These are phyloP conservation scores for Limnephilus rhombicus DNA, from an alignment of 2,888 invertebrate species.

Conservation along the genomic window DNA sequence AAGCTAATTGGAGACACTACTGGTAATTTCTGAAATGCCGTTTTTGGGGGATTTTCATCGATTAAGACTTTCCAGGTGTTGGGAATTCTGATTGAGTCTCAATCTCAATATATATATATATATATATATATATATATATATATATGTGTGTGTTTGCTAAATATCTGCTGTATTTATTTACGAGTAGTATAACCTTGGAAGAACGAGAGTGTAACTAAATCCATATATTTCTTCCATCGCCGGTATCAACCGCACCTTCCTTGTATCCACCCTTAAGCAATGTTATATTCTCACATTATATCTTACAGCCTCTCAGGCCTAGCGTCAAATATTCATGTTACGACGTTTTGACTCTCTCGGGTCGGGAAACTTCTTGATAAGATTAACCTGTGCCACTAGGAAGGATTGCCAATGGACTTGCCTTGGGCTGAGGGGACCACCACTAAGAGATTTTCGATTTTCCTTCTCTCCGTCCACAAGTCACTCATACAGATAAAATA, in stretches of 20 bases:
- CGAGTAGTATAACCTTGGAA: too few relatives aligned
- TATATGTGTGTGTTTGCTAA: background rate
- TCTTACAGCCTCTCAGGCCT: slow-evolving; percentile 49
- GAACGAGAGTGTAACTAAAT: background rate
- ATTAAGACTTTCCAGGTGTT: too few relatives aligned
- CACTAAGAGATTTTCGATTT: background rate
- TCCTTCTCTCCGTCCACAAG: background rate
- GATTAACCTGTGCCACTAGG: slow-evolving; percentile 57
- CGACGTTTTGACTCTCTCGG: slow-evolving; percentile 55
- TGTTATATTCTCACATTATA: slow-evolving; percentile 17
- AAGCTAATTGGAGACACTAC: too few relatives aligned
- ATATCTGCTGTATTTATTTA: background rate
- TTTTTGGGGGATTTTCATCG: too few relatives aligned
- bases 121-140: too few relatives aligned
- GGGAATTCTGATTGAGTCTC: too few relatives aligned
- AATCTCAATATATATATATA: too few relatives aligned
- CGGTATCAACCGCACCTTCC: background rate
- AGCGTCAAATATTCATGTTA: slow-evolving; percentile 63
- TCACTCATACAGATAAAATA: background rate
- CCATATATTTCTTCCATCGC: background rate
- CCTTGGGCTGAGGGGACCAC: background rate
- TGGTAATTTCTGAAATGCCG: too few relatives aligned
- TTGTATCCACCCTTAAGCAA: background rate
- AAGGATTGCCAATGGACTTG: slow-evolving; percentile 44
- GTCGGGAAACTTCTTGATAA: slow-evolving; percentile 61